Conservation (phyloP, 2,113 vertebrate genomes). For the Camelus dromedarius region DNA sequence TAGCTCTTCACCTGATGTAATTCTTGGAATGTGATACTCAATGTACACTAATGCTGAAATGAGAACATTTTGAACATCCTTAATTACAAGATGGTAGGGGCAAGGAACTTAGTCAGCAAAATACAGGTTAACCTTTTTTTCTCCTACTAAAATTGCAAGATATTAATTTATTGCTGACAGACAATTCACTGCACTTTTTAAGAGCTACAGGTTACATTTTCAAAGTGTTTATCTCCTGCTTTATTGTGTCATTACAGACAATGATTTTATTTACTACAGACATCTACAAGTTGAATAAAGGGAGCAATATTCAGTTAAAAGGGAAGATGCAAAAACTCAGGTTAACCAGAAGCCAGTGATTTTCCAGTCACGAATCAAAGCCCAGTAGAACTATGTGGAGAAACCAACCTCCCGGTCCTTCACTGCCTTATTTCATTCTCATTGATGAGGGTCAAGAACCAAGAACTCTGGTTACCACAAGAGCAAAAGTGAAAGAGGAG, state of each 20-base stretch:
- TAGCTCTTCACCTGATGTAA: slow-evolving; percentile 61
- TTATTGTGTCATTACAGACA: background rate
- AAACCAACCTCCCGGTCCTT: background rate
- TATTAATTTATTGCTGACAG: background rate
- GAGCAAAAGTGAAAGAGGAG: background rate
- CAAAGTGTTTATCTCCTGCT: background rate
- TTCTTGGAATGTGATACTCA: background rate
- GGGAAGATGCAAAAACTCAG: slow-evolving; percentile 23
- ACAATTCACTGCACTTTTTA: background rate
- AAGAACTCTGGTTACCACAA: background rate
- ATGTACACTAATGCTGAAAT: background rate
- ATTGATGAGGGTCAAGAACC: background rate
- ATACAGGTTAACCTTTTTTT: background rate
- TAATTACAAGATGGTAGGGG: background rate
- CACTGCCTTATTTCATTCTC: background rate
- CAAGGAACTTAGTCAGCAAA: slow-evolving; percentile 52
- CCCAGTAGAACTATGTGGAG: background rate
- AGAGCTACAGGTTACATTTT: background rate
- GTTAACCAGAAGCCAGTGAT: background rate
- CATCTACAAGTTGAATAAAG: background rate
- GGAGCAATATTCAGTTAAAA: background rate
- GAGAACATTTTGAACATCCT: slow-evolving; percentile 51
- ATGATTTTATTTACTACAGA: background rate
- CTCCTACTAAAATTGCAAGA: slow-evolving; percentile 36
- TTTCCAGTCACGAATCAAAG: background rate